Conservation (phyloP, 2,888 invertebrate species). For the Zygogramma bicolorata region DNA sequence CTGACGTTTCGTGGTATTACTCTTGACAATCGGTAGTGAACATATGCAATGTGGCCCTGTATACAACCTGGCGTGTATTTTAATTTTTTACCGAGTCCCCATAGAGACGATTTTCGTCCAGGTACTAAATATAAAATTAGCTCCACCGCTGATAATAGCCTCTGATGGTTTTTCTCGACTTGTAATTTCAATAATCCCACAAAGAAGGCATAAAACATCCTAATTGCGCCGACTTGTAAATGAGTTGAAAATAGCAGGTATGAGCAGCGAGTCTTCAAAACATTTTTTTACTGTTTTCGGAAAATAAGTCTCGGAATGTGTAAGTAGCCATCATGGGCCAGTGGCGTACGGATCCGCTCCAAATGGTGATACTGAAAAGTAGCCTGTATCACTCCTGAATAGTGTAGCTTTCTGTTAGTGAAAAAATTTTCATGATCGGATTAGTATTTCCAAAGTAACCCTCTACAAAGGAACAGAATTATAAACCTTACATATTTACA, state of each 20-base stretch:
- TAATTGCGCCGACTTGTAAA: constrained; percentile 40
- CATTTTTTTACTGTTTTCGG: constrained; percentile 14
- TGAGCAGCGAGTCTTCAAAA: constrained; percentile 14
- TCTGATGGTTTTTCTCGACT: constrained; percentile 14
- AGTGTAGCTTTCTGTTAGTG: too few relatives aligned
- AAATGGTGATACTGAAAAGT: too few relatives aligned
- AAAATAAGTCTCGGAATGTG: constrained; percentile 20
- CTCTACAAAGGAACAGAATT: too few relatives aligned
- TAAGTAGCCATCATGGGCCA: constrained; percentile 4
- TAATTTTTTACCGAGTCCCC: not conserved
- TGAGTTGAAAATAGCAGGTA: constrained; percentile 38
- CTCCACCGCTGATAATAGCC: constrained; percentile 25
- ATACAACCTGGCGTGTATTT: not conserved
- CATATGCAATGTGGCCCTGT: too few relatives aligned
- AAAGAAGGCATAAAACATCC: constrained; percentile 25
- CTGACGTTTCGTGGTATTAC: too few relatives aligned
- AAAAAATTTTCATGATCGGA: too few relatives aligned
- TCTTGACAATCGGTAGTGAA: too few relatives aligned
- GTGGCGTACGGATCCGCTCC: not conserved
- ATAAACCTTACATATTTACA: too few relatives aligned
- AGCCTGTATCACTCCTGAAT: too few relatives aligned
- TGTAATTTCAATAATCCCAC: constrained; percentile 34
- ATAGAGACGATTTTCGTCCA: constrained; percentile 8
- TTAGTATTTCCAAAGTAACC: too few relatives aligned
- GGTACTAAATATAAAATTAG: constrained; percentile 27